Evolutionary conservation across 2,113 vertebrate species (phyloP).

Genomic region (Oreotrochilus melanogaster): DNA sequence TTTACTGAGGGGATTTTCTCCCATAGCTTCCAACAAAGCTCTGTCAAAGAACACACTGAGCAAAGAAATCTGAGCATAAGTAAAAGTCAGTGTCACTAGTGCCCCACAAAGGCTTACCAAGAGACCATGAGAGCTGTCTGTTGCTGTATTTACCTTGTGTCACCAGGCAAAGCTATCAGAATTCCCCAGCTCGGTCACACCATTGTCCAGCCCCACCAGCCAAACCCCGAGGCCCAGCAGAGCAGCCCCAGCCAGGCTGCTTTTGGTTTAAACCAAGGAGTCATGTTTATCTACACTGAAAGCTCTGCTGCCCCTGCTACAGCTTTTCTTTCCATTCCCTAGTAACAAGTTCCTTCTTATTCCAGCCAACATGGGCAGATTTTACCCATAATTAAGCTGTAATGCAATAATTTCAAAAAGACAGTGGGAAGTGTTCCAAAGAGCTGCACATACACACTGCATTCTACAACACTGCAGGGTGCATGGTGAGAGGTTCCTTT

Average conservation of each 20-base stretch:
- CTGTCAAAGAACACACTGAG: not conserved
- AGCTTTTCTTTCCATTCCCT: not conserved
- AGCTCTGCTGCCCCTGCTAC: not conserved
- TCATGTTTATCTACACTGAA: rapidly evolving
- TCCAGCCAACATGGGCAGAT: not conserved
- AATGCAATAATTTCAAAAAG: not conserved
- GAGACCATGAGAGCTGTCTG: rapidly evolving
- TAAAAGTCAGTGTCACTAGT: not conserved
- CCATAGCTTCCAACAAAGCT: not conserved
- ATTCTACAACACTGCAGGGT: not conserved
- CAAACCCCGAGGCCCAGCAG: not conserved
- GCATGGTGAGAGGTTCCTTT: not conserved
- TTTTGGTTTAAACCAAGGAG: not conserved
- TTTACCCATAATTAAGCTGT: not conserved
- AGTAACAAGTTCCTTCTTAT: not conserved
- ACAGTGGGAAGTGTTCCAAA: not conserved
- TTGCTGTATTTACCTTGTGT: not conserved
- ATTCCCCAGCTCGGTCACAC: not conserved
- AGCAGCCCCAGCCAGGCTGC: not conserved
- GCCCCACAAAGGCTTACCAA: not conserved
- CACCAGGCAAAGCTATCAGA: not conserved
- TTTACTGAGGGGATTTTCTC: not conserved
- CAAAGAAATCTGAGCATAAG: not conserved
- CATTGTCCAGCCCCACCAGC: not conserved
- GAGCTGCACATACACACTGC: not conserved